Conservation (phyloP, 2,888 invertebrate species). For the Nymphalis urticae region DNA sequence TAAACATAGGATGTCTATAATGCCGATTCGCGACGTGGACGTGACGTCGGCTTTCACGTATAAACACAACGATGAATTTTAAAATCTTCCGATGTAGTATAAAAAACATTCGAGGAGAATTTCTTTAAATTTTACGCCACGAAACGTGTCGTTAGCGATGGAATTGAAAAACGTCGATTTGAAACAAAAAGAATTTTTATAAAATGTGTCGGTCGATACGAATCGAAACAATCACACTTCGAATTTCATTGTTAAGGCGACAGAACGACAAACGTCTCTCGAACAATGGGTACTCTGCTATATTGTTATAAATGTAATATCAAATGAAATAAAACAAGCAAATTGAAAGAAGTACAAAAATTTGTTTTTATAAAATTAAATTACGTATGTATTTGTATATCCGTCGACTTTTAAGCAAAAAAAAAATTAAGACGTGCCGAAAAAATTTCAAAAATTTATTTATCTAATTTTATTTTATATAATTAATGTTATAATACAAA, state of each 20-base stretch:
- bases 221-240: slow-evolving; percentile 65
- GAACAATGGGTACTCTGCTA: slow-evolving; percentile 50
- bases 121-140: slow-evolving; percentile 39
- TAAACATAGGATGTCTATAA: slow-evolving; percentile 1
- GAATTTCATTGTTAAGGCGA: slow-evolving; percentile 58
- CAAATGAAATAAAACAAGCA: slow-evolving; percentile 23
- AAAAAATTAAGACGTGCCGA: too few relatives aligned
- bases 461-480: too few relatives aligned
- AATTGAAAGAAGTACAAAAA: slow-evolving; percentile 14
- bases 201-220: slow-evolving; percentile 61
- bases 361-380: slow-evolving; percentile 3
- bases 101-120: slow-evolving; percentile 28
- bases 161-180: slow-evolving; percentile 26
- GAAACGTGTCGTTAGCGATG: slow-evolving; percentile 33
- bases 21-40: slow-evolving; percentile 9
- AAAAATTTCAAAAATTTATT: too few relatives aligned
- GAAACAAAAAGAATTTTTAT: slow-evolving; percentile 38
- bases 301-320: slow-evolving; percentile 25
- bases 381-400: background rate
- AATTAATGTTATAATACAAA: too few relatives aligned
- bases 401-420: too few relatives aligned
- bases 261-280: slow-evolving; percentile 54
- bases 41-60: slow-evolving; percentile 12
- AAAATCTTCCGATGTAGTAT: slow-evolving; percentile 25
- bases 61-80: slow-evolving; percentile 28